Conservation (phyloP, 2,113 vertebrate genomes). For the Equus quagga region DNA sequence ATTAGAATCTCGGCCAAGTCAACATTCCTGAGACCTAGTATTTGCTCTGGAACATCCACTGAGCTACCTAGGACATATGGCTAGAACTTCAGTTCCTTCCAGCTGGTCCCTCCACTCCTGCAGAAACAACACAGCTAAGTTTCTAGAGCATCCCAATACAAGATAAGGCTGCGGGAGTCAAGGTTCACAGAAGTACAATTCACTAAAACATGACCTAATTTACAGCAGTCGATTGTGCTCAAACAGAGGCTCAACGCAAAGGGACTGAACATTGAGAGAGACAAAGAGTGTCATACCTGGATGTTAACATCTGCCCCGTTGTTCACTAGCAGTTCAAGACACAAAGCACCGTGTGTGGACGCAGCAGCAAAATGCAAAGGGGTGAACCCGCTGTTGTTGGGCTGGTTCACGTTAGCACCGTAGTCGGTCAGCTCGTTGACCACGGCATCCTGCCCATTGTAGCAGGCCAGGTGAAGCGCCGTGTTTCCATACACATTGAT, state of each 20-base stretch:
- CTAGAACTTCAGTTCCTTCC: neutral
- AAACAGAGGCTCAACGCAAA: neutral
- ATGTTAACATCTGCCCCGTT: slow-evolving; percentile 97
- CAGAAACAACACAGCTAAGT: neutral
- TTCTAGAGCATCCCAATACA: accelerated
- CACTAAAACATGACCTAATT: neutral
- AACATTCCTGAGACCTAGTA: neutral
- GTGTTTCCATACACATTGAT: slow-evolving; percentile 97
- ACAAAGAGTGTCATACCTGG: slow-evolving; percentile 88
- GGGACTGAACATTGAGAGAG: neutral
- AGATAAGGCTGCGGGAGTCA: neutral
- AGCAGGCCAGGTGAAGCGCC: slow-evolving; percentile 96
- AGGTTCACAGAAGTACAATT: neutral
- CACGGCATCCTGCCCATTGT: slow-evolving; percentile 96
- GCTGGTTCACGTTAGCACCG: slow-evolving; percentile 96
- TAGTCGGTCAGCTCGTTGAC: slow-evolving; percentile 97
- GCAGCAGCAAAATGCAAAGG: slow-evolving; percentile 98
- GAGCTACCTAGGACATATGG: neutral
- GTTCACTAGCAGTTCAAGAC: slow-evolving; percentile 96
- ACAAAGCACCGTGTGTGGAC: slow-evolving; percentile 96
- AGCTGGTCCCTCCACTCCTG: neutral
- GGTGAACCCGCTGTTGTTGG: slow-evolving; percentile 97
- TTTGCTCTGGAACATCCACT: neutral
- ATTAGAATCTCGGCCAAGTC: neutral
- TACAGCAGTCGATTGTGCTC: neutral